Base-by-base conservation (phyloP, 2,113 vertebrate genomes). In the Nothoprocta perdicaria region DNA sequence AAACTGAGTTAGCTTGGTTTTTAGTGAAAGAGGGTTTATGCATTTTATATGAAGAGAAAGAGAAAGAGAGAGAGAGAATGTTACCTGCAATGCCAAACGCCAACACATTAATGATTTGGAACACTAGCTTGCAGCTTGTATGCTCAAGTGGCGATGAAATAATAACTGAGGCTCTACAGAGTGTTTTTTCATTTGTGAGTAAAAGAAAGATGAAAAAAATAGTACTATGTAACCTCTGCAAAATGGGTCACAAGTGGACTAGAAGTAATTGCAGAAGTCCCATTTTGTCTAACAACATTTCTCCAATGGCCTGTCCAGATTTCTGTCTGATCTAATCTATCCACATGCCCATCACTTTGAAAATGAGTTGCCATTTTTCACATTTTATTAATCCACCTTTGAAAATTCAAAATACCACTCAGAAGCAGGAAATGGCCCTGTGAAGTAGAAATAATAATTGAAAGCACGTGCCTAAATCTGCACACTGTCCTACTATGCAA, bases 201-300 rank as follows among this genome's bases (percentile, higher is more conserved):
- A 73, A 91, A 84, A 75, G 38, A 71, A 86, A 72, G 71, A 55
- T 95, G 72, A 94, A 90, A 57, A 46, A 90, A 84, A 75, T 19
- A 88, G 5, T 40, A 81, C 75, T 78, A 43, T 2, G 3, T 90
- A 93, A 90, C 76, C 79, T 92, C 86, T 76, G 58, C 77, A 93
- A 93, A 94, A 92, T 93, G 73, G 90, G 89, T 93, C 93, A 94
- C 90, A 91, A 95, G 61, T 95, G 93, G 95, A 95, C 91, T 92
- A 96, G 94, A 96, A 96, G 66, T 95, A 96, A 95, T 90, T 93
- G 84, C 79, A 94, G 93, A 92, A 94, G 92, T 94, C 92, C 62
- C 61, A 85, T 94, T 95, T 96, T 94, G 93, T 96, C 81, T 93
- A 89, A 89, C 86, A 92, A 96, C 86, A 85, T 94, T 92, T 95